A percentile compares a stretch with the other conserved stretches of the same genome.
phyloP scores from a whole-genome alignment of 2,113 vertebrate species.

The Ivindomyrus marchei region DNA sequence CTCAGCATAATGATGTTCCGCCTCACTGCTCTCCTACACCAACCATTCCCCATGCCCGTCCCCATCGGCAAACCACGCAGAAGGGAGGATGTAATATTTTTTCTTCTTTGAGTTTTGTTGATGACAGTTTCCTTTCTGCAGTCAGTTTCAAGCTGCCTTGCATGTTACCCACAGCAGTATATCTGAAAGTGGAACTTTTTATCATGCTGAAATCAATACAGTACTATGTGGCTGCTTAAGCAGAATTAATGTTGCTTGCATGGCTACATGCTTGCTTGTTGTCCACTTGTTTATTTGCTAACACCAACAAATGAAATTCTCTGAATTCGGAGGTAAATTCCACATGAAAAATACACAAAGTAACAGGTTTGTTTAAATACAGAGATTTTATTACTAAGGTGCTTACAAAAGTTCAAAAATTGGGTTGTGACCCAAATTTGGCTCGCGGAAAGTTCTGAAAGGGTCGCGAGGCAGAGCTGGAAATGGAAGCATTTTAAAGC shows the following conservation, averaged over 20 bases:
- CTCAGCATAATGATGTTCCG: background rate
- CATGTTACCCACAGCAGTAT: background rate
- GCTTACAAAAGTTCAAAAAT: background rate
- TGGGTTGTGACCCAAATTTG: too few relatives aligned
- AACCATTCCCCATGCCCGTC: background rate
- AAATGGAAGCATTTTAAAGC: too few relatives aligned
- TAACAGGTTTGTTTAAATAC: background rate
- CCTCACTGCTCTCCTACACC: background rate
- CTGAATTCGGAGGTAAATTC: background rate
- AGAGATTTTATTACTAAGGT: background rate
- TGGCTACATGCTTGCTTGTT: background rate
- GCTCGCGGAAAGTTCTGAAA: too few relatives aligned
- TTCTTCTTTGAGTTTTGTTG: background rate
- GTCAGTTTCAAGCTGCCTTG: conserved; percentile 9
- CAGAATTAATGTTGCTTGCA: background rate
- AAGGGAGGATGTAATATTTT: background rate
- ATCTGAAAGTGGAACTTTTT: background rate
- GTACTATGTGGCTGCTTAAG: background rate
- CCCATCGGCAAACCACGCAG: background rate
- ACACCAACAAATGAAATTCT: background rate
- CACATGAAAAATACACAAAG: background rate
- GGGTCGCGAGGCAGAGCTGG: too few relatives aligned
- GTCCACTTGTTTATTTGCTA: background rate
- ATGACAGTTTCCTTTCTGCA: conserved; percentile 10
- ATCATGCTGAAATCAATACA: background rate